phyloP scores from a whole-genome alignment of 2,113 vertebrate species.

The Phodopus roborovskii region DNA sequence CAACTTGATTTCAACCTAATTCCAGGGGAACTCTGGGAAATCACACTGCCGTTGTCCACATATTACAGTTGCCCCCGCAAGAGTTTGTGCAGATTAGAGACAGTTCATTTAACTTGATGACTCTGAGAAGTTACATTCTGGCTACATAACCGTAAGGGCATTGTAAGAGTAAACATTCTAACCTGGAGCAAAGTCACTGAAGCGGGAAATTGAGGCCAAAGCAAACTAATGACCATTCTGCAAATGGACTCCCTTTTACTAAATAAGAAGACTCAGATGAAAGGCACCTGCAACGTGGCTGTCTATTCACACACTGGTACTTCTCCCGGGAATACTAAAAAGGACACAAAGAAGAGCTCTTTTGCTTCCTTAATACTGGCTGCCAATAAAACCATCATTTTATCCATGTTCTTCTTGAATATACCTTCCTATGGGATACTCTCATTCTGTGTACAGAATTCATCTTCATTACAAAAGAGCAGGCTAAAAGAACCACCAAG shows the following conservation, averaged over 20 bases:
- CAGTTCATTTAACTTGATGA: background rate
- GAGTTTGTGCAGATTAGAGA: background rate
- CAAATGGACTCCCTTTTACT: constrained; percentile 36
- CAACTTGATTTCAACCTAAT: background rate
- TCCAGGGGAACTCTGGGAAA: background rate
- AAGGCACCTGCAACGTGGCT: background rate
- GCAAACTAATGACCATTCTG: background rate
- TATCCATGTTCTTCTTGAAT: background rate
- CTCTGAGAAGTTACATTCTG: constrained; percentile 5
- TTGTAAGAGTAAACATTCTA: background rate
- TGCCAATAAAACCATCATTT: constrained; percentile 38
- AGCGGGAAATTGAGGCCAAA: constrained; percentile 1
- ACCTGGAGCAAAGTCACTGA: background rate
- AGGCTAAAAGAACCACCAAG: background rate
- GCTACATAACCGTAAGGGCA: background rate
- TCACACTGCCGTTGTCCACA: background rate
- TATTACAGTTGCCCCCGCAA: background rate
- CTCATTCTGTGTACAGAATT: background rate
- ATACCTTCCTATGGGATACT: background rate
- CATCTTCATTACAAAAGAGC: background rate
- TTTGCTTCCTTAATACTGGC: background rate
- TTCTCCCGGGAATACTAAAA: background rate
- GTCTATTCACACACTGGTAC: background rate
- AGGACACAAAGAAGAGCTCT: background rate
- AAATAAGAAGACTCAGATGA: constrained; percentile 15